Percentiles rank a stretch among this genome's conserved stretches.
These are phyloP conservation scores for Nematolebias whitei DNA, from an alignment of 2,113 vertebrate species.

Conservation along the genomic window DNA sequence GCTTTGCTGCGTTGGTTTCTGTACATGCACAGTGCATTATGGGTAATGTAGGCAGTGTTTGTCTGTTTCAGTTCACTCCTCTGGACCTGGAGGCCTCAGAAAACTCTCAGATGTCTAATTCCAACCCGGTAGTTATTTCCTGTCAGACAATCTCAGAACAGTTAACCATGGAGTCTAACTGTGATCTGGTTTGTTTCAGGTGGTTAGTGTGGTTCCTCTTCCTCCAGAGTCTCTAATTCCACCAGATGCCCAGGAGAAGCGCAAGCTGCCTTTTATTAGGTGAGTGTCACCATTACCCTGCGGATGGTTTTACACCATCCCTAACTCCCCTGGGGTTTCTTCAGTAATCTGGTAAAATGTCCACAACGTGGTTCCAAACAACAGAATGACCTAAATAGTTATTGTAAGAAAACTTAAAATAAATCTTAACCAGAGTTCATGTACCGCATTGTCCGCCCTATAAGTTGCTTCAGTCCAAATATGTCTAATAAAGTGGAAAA, in stretches of 20 bases:
- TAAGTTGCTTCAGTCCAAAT: too few species aligned
- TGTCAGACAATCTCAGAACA: background rate
- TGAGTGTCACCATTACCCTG: conserved; percentile 39
- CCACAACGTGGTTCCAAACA: too few species aligned
- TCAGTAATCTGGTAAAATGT: too few species aligned
- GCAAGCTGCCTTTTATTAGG: conserved; percentile 86
- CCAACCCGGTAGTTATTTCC: conserved; percentile 25
- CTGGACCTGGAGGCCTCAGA: conserved; percentile 72
- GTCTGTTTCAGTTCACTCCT: conserved; percentile 75
- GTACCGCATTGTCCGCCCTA: too few species aligned
- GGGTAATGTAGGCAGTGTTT: conserved; percentile 22
- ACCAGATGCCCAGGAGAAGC: conserved; percentile 84
- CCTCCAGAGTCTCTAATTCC: conserved; percentile 86
- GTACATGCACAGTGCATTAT: conserved; percentile 8
- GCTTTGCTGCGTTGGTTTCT: too few species aligned
- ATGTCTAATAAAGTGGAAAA: too few species aligned
- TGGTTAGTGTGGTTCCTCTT: conserved; percentile 75
- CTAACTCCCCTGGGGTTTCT: background rate
- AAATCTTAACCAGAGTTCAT: too few species aligned
- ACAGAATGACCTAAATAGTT: background rate
- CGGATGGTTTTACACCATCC: too few species aligned
- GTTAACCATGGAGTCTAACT: background rate
- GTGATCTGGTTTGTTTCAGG: conserved; percentile 59
- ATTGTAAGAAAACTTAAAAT: too few species aligned
- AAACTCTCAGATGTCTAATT: conserved; percentile 36